Conservation (phyloP, 2,888 invertebrate genomes). For the Eupithecia pulchellata region DNA sequence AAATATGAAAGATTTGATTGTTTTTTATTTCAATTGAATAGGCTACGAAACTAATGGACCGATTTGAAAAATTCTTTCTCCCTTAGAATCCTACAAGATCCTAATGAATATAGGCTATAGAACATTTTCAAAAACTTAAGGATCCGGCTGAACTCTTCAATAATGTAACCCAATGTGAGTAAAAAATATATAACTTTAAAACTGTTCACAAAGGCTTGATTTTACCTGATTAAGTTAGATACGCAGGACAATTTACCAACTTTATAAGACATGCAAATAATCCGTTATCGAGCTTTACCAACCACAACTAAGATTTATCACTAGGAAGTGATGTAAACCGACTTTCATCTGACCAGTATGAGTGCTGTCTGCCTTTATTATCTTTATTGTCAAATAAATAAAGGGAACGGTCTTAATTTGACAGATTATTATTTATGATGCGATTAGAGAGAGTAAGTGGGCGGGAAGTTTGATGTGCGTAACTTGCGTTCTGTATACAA, state of each 20-base stretch:
- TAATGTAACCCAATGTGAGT: too few species aligned
- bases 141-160: too few species aligned
- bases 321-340: conserved; percentile 62
- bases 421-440: conserved; percentile 38
- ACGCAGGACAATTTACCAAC: not conserved
- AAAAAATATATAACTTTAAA: too few species aligned
- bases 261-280: not conserved
- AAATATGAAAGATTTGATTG: too few species aligned
- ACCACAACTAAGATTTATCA: conserved; percentile 56
- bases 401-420: conserved; percentile 34
- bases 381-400: conserved; percentile 44
- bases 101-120: too few species aligned
- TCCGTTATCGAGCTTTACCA: conserved; percentile 10
- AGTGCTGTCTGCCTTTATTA: conserved; percentile 44
- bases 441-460: conserved; percentile 22
- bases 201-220: not conserved
- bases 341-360: conserved; percentile 53
- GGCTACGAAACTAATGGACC: too few species aligned
- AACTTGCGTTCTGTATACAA: not conserved
- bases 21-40: too few species aligned
- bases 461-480: conserved; percentile 13
- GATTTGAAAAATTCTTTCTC: too few species aligned
- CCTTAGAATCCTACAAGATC: too few species aligned
- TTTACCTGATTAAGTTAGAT: not conserved
- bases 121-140: too few species aligned